These are phyloP conservation scores for Acanthopleura granulata DNA, from an alignment of 2,888 invertebrate genomes.

Conservation along the genomic window DNA sequence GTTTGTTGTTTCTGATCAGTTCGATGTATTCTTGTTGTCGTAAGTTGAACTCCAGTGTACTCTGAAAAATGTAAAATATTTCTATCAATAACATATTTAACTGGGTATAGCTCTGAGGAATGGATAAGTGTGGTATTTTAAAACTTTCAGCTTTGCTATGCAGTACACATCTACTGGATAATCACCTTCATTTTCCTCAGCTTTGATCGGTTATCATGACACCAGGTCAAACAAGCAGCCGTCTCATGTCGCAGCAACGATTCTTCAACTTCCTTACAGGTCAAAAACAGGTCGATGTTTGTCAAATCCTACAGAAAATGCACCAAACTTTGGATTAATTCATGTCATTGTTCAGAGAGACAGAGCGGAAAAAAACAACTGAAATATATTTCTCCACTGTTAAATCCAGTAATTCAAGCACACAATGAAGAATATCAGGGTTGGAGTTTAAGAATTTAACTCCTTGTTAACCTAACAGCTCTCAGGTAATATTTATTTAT, in stretches of 20 bases:
- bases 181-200: constrained; percentile 85
- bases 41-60: constrained; percentile 95
- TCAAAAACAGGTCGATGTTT: constrained; percentile 81
- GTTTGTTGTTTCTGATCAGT: constrained; percentile 85
- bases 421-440: too few species aligned
- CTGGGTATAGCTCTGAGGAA: too few species aligned
- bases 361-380: too few species aligned
- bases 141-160: neutral
- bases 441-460: too few species aligned
- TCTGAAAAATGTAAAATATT: constrained; percentile 68
- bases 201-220: constrained; percentile 96
- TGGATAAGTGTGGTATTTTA: too few species aligned
- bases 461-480: too few species aligned
- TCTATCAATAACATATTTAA: too few species aligned
- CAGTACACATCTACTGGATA: constrained; percentile 1
- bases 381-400: too few species aligned
- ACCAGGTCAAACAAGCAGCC: constrained; percentile 91
- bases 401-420: too few species aligned
- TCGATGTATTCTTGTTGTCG: constrained; percentile 96
- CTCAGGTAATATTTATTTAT: too few species aligned
- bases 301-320: constrained; percentile 79
- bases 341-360: too few species aligned
- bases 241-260: constrained; percentile 87
- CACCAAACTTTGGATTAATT: too few species aligned
- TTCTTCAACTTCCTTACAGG: constrained; percentile 79